A percentile compares a stretch with the other conserved stretches of the same genome.
Evolutionary conservation across 2,888 invertebrate genomes (phyloP).

Genomic region (Lordiphosa andalusiaca): DNA sequence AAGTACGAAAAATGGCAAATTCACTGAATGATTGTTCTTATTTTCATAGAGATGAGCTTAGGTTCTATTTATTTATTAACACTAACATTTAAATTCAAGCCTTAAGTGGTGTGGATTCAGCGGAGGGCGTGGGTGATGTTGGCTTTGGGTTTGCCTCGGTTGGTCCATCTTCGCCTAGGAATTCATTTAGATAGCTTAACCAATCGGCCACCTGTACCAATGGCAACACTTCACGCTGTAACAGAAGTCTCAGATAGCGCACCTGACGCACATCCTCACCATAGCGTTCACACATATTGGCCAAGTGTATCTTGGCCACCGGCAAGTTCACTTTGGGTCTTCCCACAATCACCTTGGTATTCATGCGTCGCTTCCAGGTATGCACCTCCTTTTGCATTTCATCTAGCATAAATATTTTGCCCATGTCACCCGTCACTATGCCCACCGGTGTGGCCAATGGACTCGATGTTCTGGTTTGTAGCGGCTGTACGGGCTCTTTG

Average conservation of each 20-base stretch:
- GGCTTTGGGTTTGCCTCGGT: background rate
- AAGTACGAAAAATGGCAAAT: constrained; percentile 25
- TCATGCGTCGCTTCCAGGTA: constrained; percentile 58
- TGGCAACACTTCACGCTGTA: constrained; percentile 17
- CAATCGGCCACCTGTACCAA: constrained; percentile 37
- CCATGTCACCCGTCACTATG: constrained; percentile 46
- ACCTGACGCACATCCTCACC: constrained; percentile 43
- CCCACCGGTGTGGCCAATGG: constrained; percentile 45
- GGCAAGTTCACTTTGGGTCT: constrained; percentile 66
- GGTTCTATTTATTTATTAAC: no score
- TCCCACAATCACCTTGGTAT: constrained; percentile 52
- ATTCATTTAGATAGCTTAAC: constrained; percentile 42
- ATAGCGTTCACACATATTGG: constrained; percentile 38
- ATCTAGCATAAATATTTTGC: constrained; percentile 52
- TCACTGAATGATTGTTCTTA: constrained; percentile 4
- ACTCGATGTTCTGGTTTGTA: constrained; percentile 50
- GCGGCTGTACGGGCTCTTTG: constrained; percentile 36
- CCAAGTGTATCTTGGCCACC: constrained; percentile 44
- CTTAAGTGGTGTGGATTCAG: no score
- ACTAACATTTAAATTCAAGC: no score
- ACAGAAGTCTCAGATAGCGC: constrained; percentile 41
- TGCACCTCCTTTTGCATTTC: constrained; percentile 52
- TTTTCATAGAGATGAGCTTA: constrained; percentile 1
- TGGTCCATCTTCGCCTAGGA: constrained; percentile 48
- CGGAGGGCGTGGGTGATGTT: no score